Base-by-base conservation (phyloP, 2,113 vertebrate species). In the Peucedramus taeniatus region DNA sequence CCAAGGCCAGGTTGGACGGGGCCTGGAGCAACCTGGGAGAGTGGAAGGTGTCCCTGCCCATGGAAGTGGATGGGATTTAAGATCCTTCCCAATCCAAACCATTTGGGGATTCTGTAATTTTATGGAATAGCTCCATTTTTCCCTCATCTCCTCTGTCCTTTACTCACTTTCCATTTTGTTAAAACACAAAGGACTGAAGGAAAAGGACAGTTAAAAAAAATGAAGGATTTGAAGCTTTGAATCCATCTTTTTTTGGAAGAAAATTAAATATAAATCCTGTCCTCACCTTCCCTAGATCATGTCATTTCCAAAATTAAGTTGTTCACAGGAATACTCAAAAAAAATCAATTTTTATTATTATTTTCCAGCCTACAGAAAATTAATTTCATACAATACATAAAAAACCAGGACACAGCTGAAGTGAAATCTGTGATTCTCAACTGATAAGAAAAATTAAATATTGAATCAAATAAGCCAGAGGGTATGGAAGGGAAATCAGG, bases 1-100 rank as follows among this genome's bases (percentile, higher is more conserved):
- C n/a, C 75, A 11, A 7, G 30, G 19, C 4, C 28, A 4, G 45
- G 12, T 0, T 54, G 84, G 74, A 45, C 0, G 3, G 33, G 30
- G 37, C 11, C 60, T 37, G 54, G 64, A 78, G 23, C 28, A 24
- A 0, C 23, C 45, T 78, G 74, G 54, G 28, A 19, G 2, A 15
- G 28, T 3, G 53, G 37, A 3, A 77, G 14, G 2, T 37, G 37
- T 44, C 14, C 51, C 35, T 35, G 23, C 5, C 20, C 19, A 2
- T 28, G 45, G 33, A 51, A 15, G 5, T 13, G 19, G 56, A 9
- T 47, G 40, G 42, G 20, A 21, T 49, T 71, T 10, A 27, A 19
- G 5, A 30, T 72, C 21, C 20, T 35, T 42, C 44, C 66, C 35
- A 13, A 18, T 12, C 35, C 75, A 61, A 45, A 18, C 5, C 7